Conservation (phyloP, 2,888 invertebrate species). For the Pandemis heparana region DNA sequence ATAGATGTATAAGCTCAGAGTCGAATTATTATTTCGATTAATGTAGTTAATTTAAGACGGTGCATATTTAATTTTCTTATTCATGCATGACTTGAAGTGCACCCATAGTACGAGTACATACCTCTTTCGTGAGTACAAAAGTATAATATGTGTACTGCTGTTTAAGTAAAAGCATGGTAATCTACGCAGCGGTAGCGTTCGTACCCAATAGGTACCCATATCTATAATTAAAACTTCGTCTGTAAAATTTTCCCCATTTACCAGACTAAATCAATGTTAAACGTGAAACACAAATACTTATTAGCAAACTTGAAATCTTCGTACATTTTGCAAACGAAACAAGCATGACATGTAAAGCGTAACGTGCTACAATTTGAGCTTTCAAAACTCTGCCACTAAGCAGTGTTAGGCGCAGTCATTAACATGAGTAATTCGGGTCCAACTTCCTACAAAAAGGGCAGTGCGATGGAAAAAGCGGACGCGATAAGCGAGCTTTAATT, state of each 20-base stretch:
- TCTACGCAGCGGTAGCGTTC: too few species aligned
- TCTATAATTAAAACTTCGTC: too few species aligned
- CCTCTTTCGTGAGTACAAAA: too few species aligned
- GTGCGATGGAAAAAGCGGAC: constrained; percentile 26
- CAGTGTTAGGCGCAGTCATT: constrained; percentile 46
- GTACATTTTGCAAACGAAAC: constrained; percentile 9
- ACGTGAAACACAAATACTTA: neutral
- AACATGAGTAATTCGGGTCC: constrained; percentile 49
- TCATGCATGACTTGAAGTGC: too few species aligned
- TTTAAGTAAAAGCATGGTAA: too few species aligned
- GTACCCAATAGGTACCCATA: too few species aligned
- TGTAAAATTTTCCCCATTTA: neutral
- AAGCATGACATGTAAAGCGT: constrained; percentile 17
- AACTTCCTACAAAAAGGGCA: constrained; percentile 37
- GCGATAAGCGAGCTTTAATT: constrained; percentile 28
- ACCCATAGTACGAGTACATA: too few species aligned
- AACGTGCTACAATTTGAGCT: constrained; percentile 44
- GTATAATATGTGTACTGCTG: too few species aligned
- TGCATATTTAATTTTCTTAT: too few species aligned
- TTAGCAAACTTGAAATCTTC: constrained; percentile 6
- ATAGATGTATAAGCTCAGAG: too few species aligned
- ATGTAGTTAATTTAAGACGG: too few species aligned
- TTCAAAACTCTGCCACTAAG: constrained; percentile 44
- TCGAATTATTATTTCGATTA: too few species aligned
- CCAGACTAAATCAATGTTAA: neutral